A percentile compares a stretch with the other conserved stretches of the same genome.
phyloP scores from a whole-genome alignment of 1,140 invertebrate genomes.

The Nebria ingens region DNA sequence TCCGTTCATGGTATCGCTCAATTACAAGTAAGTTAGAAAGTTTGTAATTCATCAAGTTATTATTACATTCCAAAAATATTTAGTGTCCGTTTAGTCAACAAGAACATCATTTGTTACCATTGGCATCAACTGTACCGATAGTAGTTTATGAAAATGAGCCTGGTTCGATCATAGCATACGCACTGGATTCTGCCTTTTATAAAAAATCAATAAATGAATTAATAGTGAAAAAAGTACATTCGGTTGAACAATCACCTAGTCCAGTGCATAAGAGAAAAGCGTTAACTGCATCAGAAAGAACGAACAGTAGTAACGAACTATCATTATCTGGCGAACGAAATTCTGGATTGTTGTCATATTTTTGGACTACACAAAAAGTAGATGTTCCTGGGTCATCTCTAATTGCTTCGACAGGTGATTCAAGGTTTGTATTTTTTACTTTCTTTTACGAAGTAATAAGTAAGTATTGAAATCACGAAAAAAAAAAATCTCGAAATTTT shows the following conservation, averaged over 20 bases:
- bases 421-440: too few species aligned
- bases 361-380: constrained; percentile 26
- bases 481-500: too few species aligned
- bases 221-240: constrained; percentile 24
- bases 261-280: constrained; percentile 39
- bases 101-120: constrained; percentile 54
- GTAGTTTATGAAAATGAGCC: constrained; percentile 76
- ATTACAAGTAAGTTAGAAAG: constrained; percentile 34
- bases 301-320: constrained; percentile 28
- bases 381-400: constrained; percentile 11
- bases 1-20: constrained; percentile 37
- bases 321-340: constrained; percentile 35
- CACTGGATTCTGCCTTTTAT: constrained; percentile 63
- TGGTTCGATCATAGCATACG: constrained; percentile 83
- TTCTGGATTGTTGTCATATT: constrained; percentile 38
- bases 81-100: constrained; percentile 46
- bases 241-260: constrained; percentile 35
- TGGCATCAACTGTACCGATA: constrained; percentile 52
- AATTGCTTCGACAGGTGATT: constrained; percentile 22
- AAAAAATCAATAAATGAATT: constrained; percentile 48
- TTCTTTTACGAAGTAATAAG: too few species aligned
- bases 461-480: too few species aligned
- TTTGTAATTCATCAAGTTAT: too few species aligned
- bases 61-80: constrained; percentile 18
- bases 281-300: constrained; percentile 32